Base-by-base conservation (phyloP, 2,888 invertebrate species). In the Drosophila melanosoma region DNA sequence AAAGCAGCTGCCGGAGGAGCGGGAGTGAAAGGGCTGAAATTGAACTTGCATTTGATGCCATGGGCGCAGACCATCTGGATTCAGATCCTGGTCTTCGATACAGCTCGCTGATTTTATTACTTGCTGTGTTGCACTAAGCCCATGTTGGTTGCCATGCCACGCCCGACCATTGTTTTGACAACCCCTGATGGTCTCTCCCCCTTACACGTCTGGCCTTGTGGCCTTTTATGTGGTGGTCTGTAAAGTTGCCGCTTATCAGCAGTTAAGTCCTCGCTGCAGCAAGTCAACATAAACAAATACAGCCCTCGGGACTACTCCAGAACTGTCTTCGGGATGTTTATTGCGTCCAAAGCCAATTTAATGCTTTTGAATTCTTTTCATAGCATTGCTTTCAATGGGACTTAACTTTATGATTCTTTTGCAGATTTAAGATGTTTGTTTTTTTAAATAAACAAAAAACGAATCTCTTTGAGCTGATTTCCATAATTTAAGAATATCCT, bases 201-300 rank as follows among this genome's bases (percentile, higher is more conserved):
- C 64, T 62, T 23, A 48, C 48, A 42, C 45, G 52, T 54, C 59
- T 59, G 36, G 42, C 59, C 66, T 48, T 45, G 23, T 42, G 51
- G 53, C 29, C 51, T 48, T 67, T 35, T 49, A 53, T 69, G 69
- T 70, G 70, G 76, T 68, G 82, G 87, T 82, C 82, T 75, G 80
- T 82, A 76, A 86, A 90, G 80, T 81, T 82, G 61, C 64, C 70
- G 83, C 79, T 90, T 87, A 91, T 89, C 78, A 79, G 68, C 74
- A 77, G 74, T 79, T 82, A 87, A 91, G 78, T 76, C 89, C 76
- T 79, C 76, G 76, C 65, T n/a, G 38, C n/a, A 77, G 77, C 74
- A 82, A 90, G 74, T 83, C 84, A 82, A 90, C 82, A 79, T 72
- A 90, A 90, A 83, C 83, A 87, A 83, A 81, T 54, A 56, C 79